Base-by-base conservation (phyloP, 2,888 invertebrate species). In the Drosophila emarginata region DNA sequence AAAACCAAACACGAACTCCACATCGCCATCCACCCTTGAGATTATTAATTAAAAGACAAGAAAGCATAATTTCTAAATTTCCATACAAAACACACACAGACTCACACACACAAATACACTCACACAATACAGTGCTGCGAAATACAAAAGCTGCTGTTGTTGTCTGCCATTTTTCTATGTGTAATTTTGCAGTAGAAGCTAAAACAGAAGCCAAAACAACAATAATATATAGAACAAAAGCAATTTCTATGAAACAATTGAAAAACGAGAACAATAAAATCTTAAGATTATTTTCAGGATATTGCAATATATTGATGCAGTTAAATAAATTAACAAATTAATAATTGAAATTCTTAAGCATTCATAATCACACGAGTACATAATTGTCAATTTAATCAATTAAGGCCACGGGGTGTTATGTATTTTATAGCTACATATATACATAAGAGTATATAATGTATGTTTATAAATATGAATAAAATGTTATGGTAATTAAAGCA, bases 1-100 rank as follows among this genome's bases (percentile, higher is more conserved):
- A 3, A 26, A 50, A 54, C 61, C 39, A 18, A 26, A 18, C 21
- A 45, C 45, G 21, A 54, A 61, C 32, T 11, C 28, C 50, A 40
- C 26, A 40, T 23, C 4, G 12, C 40, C 37, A 58, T 50, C 54
- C 58, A 74, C 87, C 78, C 82, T 78, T 77, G 85, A 85, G 82
- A 84, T 81, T 84, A 87, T 84, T 87, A 87, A 84, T 87, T 84
- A 85, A 84, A 87, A 84, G 85, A 84, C 87, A 84, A 87, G 87
- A 87, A 87, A 87, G 84, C 81, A 83, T 86, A 83, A 86, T 83
- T 87, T 83, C 87, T 80, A 83, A 86, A 81, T 85, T 81, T 76
- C 77, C 87, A 70, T 74, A 72, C 67, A 67, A 51, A 64, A 72
- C 53, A 52, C 67, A 61, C 66, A 64, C 53, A 64, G 50, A 21